phyloP scores from a whole-genome alignment of 2,113 vertebrate genomes.

The Leucoraja erinaceus region DNA sequence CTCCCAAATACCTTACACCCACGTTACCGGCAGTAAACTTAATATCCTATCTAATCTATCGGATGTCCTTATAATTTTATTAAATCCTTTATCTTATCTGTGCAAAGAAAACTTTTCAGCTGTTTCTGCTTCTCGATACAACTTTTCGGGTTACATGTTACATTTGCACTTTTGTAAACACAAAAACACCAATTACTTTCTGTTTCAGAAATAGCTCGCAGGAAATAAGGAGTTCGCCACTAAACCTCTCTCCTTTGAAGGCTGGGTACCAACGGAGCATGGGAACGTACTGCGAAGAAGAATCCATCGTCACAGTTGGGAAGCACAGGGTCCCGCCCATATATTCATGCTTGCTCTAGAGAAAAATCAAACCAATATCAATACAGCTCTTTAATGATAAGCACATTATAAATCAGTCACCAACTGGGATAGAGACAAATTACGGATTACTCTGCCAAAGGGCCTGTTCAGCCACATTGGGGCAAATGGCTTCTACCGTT shows the following conservation, averaged over 20 bases:
- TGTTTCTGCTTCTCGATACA: fast-evolving
- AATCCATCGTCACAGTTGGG: constrained; percentile 50
- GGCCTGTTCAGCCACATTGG: background rate
- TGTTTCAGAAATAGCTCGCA: constrained; percentile 57
- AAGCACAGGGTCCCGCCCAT: constrained; percentile 52
- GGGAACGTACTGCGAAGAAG: constrained; percentile 39
- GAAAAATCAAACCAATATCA: background rate
- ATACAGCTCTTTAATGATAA: background rate
- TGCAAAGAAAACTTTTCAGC: background rate
- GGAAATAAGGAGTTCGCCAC: constrained; percentile 51
- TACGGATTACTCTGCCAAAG: background rate
- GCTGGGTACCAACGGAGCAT: constrained; percentile 46
- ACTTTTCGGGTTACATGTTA: background rate
- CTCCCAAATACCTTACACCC: no score
- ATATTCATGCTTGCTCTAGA: constrained; percentile 47
- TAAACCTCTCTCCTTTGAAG: constrained; percentile 33
- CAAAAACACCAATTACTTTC: constrained; percentile 46
- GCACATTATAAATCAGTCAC: no score
- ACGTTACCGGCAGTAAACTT: no score
- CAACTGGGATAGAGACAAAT: background rate
- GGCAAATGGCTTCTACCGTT: background rate
- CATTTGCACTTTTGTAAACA: background rate
- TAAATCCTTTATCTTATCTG: background rate
- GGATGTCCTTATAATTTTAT: no score
- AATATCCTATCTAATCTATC: no score